Percentiles rank a stretch among this genome's conserved stretches.
Evolutionary conservation across 2,113 vertebrate species (phyloP).

Genomic region (Cottus gobio): DNA sequence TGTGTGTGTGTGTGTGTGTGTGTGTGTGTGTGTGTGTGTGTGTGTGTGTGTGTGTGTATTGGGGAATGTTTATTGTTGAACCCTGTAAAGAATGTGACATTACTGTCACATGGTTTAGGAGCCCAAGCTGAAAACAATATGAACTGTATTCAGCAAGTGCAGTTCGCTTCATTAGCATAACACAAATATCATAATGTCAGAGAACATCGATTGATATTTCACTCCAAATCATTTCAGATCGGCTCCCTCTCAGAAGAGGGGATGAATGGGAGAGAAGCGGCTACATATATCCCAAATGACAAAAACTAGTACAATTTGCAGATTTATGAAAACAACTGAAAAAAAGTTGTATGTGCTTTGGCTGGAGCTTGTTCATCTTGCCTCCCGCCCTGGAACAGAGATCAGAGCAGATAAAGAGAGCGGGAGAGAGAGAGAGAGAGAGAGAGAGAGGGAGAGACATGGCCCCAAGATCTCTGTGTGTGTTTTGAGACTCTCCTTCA

Average conservation of each 20-base stretch:
- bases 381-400: conserved; percentile 30
- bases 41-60: conserved; percentile 25
- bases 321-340: conserved; percentile 27
- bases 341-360: conserved; percentile 22
- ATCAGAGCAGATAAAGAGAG: conserved; percentile 40
- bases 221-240: not conserved
- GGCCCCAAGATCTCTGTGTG: conserved; percentile 25
- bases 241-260: conserved; percentile 2
- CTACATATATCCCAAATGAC: conserved; percentile 15
- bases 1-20: conserved; percentile 29
- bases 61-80: conserved; percentile 40
- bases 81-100: conserved; percentile 51
- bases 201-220: not conserved
- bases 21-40: conserved; percentile 31
- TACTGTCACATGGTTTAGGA: conserved; percentile 35
- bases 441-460: conserved; percentile 19
- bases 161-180: not conserved
- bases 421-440: too few species aligned
- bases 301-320: conserved; percentile 4
- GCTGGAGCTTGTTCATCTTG: conserved; percentile 31
- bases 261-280: conserved; percentile 6
- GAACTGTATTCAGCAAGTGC: not conserved
- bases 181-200: not conserved
- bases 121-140: not conserved
- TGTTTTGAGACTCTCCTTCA: conserved; percentile 14